Percentiles rank a stretch among this genome's conserved stretches.
Evolutionary conservation across 2,888 invertebrate genomes (phyloP).

Genomic region (Aphodius granarius): DNA sequence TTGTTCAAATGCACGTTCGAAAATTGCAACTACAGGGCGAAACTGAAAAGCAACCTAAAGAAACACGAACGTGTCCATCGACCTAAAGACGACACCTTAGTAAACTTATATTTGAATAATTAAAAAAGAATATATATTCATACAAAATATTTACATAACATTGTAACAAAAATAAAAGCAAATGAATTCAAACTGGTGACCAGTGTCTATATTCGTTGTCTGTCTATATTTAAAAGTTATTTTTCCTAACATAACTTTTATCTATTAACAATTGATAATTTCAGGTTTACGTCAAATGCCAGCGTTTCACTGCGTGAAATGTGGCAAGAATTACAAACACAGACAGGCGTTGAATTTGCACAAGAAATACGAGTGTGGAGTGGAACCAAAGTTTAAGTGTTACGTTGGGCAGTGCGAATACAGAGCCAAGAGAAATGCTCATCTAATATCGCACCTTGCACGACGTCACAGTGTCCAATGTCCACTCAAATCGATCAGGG

Average conservation of each 20-base stretch:
- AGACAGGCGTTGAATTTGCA: slow-evolving; percentile 34
- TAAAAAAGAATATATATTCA: no score
- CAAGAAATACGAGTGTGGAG: slow-evolving; percentile 30
- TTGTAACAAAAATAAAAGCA: no score
- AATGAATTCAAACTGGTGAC: no score
- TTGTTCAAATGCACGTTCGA: slow-evolving; percentile 60
- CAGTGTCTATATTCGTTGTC: no score
- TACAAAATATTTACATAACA: no score
- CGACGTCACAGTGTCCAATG: background rate
- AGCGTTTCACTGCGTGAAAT: slow-evolving; percentile 1
- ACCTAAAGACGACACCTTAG: no score
- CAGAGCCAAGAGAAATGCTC: background rate
- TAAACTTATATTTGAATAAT: no score
- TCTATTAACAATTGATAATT: no score
- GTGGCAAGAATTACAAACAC: slow-evolving; percentile 35
- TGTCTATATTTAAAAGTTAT: no score
- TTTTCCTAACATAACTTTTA: no score
- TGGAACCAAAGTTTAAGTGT: slow-evolving; percentile 1
- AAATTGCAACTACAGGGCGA: slow-evolving; percentile 24
- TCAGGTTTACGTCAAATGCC: background rate
- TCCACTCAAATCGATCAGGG: no score
- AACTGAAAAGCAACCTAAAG: slow-evolving; percentile 46
- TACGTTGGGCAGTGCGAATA: background rate
- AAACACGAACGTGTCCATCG: no score
- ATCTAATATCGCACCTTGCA: background rate